These are phyloP conservation scores for Bradysia coprophila DNA, from an alignment of 1,140 invertebrate genomes.

Conservation along the genomic window DNA sequence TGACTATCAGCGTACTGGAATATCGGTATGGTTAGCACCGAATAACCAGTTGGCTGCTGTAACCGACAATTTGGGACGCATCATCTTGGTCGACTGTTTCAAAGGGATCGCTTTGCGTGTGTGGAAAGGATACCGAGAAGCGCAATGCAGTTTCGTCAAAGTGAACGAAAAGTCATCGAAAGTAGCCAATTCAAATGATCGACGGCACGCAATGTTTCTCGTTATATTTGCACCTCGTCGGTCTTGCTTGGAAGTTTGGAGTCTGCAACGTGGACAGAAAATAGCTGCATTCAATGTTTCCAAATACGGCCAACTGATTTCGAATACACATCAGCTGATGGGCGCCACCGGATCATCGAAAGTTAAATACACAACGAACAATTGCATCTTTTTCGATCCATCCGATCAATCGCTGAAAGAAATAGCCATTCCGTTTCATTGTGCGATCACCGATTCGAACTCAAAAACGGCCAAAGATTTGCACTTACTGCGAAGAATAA, in stretches of 20 bases:
- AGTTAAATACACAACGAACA: slow-evolving; percentile 31
- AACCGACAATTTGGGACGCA: slow-evolving; percentile 70
- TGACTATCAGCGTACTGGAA: slow-evolving; percentile 57
- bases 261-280: slow-evolving; percentile 65
- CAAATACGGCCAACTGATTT: slow-evolving; percentile 60
- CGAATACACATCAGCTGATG: slow-evolving; percentile 60
- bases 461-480: slow-evolving; percentile 71
- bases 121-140: slow-evolving; percentile 89
- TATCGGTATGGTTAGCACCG: slow-evolving; percentile 54
- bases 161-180: slow-evolving; percentile 21
- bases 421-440: slow-evolving; percentile 77
- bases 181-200: slow-evolving; percentile 16
- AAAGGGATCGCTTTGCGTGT: slow-evolving; percentile 64
- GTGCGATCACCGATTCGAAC: slow-evolving; percentile 68
- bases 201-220: slow-evolving; percentile 48
- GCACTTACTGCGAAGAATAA: slow-evolving; percentile 65
- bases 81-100: slow-evolving; percentile 65
- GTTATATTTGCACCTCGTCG: slow-evolving; percentile 72
- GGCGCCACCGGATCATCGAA: slow-evolving; percentile 33
- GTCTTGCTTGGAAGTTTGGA: slow-evolving; percentile 74
- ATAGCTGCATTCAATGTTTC: slow-evolving; percentile 78
- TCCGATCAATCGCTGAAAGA: slow-evolving; percentile 57
- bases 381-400: slow-evolving; percentile 65
- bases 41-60: slow-evolving; percentile 61
- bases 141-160: slow-evolving; percentile 73